Base-by-base conservation (phyloP, 2,797 vertebrate species). In the Lindbergichthys nudifrons region DNA sequence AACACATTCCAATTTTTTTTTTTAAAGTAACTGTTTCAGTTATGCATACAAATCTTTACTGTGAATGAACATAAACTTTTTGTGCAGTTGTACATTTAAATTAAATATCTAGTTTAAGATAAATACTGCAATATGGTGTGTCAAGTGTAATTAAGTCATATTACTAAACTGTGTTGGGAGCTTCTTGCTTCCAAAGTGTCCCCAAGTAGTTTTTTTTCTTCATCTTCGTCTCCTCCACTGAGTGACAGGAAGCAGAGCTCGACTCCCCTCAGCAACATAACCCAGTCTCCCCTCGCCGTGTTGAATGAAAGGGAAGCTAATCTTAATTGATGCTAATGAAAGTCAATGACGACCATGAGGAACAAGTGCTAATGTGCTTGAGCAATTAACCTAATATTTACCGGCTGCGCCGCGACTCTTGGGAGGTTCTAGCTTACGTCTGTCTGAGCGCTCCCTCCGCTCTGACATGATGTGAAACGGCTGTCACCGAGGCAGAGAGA, bases 331-430 rank as follows among this genome's bases (percentile, higher is more conserved):
- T 87, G 85, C 90, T 92, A 94, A 93, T 93, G 82, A 70, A 61
- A 83, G 79, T 77, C 83, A 92, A 90, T 87, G 82, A 84, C 67
- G 50, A 82, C 73, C 81, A 62, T 56, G 68, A 90, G 88, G 87
- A 87, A 82, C 85, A 89, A 89, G 81, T 81, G 87, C 87, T 91
- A 89, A 92, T 90, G 81, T 87, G 88, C 81, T 62, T 67, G 66
- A 85, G 89, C 86, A 90, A 92, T 93, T 92, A 94, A 90, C 88
- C 89, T 93, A 87, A 92, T 93, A 93, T 93, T 94, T 93, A 89
- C 88, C 75, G 86, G 82, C 87, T 84, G 73, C 61, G 64, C 86
- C 79, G 71, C 62, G 65, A 80, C 81, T 89, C 89, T 81, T 57
- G 48, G 86, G 86, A 90, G 85, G 80, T 84, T 59, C 65, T 63